Base-by-base conservation (phyloP, 2,113 vertebrate genomes). In the Lampris incognitus region DNA sequence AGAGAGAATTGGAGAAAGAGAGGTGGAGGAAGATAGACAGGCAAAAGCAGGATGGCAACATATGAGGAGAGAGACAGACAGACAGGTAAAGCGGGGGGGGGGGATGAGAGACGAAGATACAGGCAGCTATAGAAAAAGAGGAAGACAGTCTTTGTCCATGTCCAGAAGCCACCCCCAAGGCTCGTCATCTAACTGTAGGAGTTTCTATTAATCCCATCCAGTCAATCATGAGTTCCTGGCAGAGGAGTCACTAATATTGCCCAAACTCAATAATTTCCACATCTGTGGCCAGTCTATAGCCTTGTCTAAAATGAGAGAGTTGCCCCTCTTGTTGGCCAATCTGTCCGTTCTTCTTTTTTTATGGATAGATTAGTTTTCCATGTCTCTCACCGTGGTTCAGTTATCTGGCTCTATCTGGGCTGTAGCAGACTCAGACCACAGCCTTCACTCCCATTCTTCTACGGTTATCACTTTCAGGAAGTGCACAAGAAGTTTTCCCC, bases 381-480 rank as follows among this genome's bases (percentile, higher is more conserved):
- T 58, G 78, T 78, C 83, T 72, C 58, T 24, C 24, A 24, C 24
- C 24, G 24, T 24, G 24, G 24, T 24, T n/a, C 7, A 24, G 76
- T 63, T 62, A 84, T 85, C 82, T 51, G 60, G 63, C 79, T 87
- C 77, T 85, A 83, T 90, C 87, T 79, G 82, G 71, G 67, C 78
- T 71, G 78, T 75, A 67, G 73, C 72, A 73, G 72, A 63, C 85
- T 86, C 79, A 59, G 75, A 88, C 84, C 88, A 85, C 83, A 90
- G 81, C 87, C 77, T 81, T 90, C 90, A 92, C 88, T 87, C 78
- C 85, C 86, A 87, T 89, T 85, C 76, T 64, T 88, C 72, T 84
- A 49, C 82, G 69, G 81, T 92, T 93, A 92, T 94, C 92, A 88
- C 73, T 84, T 76, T 82, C 79, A 92, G 92, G 91, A 93, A 94